These are phyloP conservation scores for Agonopterix alstromeriana DNA, from an alignment of 2,888 invertebrate genomes.

Conservation along the genomic window DNA sequence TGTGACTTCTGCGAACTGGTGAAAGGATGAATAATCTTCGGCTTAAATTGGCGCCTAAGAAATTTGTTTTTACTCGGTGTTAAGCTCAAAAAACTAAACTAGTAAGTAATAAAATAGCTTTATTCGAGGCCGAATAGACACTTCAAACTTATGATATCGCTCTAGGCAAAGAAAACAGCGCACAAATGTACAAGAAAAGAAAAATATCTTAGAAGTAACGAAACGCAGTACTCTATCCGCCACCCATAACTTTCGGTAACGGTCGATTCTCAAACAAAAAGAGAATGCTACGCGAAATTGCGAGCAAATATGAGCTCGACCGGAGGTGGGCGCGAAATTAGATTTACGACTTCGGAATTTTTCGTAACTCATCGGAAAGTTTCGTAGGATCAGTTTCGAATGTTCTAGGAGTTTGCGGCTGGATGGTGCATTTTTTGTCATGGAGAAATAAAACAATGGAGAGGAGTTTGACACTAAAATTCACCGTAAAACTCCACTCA, in stretches of 20 bases:
- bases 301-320: slow-evolving; percentile 46
- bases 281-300: slow-evolving; percentile 26
- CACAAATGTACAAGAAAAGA: background rate
- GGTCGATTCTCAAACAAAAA: slow-evolving; percentile 40
- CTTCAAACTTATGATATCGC: too few relatives aligned
- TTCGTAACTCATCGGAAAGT: slow-evolving; percentile 60
- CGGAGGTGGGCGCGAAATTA: slow-evolving; percentile 58
- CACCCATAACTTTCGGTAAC: slow-evolving; percentile 33
- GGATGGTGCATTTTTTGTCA: background rate
- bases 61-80: too few relatives aligned
- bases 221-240: slow-evolving; percentile 17
- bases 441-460: too few relatives aligned
- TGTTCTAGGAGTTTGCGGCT: slow-evolving; percentile 14
- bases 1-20: too few relatives aligned
- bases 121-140: too few relatives aligned
- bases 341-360: slow-evolving; percentile 69
- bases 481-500: too few relatives aligned
- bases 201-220: slow-evolving; percentile 7
- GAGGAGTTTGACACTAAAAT: too few relatives aligned
- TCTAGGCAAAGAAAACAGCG: too few relatives aligned
- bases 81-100: too few relatives aligned
- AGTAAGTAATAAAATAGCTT: too few relatives aligned
- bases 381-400: slow-evolving; percentile 55
- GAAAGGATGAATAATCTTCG: too few relatives aligned
- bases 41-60: too few relatives aligned